A percentile compares a stretch with the other conserved stretches of the same genome.
Evolutionary conservation across 2,888 invertebrate species (phyloP).

Genomic region (Andricus quercusramuli): DNA sequence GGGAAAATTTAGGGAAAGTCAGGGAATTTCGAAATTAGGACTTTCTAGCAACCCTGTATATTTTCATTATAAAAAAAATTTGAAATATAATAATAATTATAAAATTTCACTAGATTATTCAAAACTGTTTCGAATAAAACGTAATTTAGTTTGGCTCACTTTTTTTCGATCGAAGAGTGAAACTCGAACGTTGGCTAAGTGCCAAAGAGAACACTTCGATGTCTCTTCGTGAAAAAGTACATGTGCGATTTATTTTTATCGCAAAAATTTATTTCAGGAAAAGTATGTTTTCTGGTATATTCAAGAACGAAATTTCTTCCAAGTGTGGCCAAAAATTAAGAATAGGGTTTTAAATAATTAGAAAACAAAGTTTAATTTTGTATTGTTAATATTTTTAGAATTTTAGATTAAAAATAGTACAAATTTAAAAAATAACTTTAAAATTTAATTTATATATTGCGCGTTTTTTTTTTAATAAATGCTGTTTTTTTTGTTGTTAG

Average conservation of each 20-base stretch:
- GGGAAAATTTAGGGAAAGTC: too few relatives aligned
- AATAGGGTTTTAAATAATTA: background rate
- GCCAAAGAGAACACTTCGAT: background rate
- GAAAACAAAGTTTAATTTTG: background rate
- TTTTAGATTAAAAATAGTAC: background rate
- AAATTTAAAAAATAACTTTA: too few relatives aligned
- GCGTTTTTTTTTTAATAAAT: too few relatives aligned
- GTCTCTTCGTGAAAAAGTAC: background rate
- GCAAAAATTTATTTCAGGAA: background rate
- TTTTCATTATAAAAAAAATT: background rate
- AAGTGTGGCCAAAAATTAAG: background rate
- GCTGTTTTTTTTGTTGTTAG: too few relatives aligned
- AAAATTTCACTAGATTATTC: background rate
- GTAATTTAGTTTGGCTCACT: background rate
- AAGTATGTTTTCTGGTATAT: background rate
- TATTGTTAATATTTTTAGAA: background rate
- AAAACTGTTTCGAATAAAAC: background rate
- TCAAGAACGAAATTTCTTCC: background rate
- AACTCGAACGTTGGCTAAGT: background rate
- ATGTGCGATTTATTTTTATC: slow-evolving; percentile 5
- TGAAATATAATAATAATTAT: background rate
- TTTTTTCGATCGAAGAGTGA: slow-evolving; percentile 10
- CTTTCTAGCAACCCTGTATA: too few relatives aligned
- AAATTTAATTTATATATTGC: too few relatives aligned
- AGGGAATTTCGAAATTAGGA: too few relatives aligned